Evolutionary conservation across 2,797 vertebrate genomes (phyloP).

Genomic region (Malurus splendens): DNA sequence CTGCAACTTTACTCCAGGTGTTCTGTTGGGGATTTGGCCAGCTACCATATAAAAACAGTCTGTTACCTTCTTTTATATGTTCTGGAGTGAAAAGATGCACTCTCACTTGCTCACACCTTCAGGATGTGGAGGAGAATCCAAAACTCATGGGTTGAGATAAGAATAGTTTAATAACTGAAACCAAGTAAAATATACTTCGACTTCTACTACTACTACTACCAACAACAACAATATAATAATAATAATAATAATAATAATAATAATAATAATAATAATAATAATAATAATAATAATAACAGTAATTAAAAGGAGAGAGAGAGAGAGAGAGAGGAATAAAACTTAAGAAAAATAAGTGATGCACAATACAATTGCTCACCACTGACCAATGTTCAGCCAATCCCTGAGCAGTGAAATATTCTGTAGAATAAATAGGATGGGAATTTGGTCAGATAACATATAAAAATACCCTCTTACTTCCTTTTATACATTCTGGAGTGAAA

Average conservation of each 20-base stretch:
- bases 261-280: background rate
- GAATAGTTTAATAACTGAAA: background rate
- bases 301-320: too few species aligned
- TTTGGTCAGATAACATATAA: background rate
- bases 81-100: background rate
- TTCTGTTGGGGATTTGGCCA: background rate
- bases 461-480: background rate
- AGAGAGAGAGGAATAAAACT: background rate
- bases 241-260: background rate
- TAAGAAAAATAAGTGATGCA: background rate
- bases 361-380: background rate
- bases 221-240: background rate
- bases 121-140: background rate
- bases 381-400: background rate
- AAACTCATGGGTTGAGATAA: background rate
- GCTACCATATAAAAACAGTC: background rate
- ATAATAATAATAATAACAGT: too few species aligned
- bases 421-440: background rate
- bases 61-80: background rate
- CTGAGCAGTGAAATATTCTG: background rate
- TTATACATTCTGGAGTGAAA: background rate
- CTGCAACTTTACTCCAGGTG: background rate
- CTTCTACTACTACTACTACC: background rate
- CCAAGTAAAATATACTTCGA: background rate
- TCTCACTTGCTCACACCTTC: background rate